Evolutionary conservation across 1,140 invertebrate species (phyloP).

Genomic region (Drosophila sechellia): DNA sequence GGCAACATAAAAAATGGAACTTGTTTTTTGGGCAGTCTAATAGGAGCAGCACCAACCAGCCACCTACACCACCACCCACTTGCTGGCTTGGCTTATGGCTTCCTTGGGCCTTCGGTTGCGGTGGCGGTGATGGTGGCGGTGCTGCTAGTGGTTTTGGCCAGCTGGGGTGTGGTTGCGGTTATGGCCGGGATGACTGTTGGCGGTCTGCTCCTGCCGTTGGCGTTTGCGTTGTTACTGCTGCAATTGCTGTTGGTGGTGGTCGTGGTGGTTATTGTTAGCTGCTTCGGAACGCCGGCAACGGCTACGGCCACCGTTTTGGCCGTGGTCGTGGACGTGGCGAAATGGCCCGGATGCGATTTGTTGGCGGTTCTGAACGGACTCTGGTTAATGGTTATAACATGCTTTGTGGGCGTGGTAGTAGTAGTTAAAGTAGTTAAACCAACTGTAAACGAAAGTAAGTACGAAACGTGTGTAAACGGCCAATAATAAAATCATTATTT

Average conservation of each 20-base stretch:
- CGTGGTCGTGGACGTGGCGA: constrained; percentile 45
- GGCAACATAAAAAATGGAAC: constrained; percentile 28
- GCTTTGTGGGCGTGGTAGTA: constrained; percentile 77
- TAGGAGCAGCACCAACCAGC: constrained; percentile 2
- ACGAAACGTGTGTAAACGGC: constrained; percentile 70
- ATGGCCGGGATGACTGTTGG: constrained; percentile 18
- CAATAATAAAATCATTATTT: constrained; percentile 53
- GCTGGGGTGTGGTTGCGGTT: constrained; percentile 14
- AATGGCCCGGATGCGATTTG: constrained; percentile 44
- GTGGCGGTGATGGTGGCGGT: constrained; percentile 6
- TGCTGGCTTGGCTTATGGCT: constrained; percentile 33
- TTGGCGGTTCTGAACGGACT: constrained; percentile 61
- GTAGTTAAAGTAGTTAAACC: constrained; percentile 70
- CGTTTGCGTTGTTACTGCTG: constrained; percentile 14
- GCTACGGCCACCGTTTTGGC: constrained; percentile 52
- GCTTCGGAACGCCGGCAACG: constrained; percentile 19
- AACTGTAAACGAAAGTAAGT: constrained; percentile 83
- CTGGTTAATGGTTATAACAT: constrained; percentile 82
- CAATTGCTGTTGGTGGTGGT: constrained; percentile 22
- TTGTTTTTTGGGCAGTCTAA: constrained; percentile 12
- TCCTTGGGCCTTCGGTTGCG: constrained; percentile 20
- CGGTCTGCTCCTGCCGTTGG: constrained; percentile 21
- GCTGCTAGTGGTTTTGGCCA: constrained; percentile 18
- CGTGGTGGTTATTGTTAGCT: constrained; percentile 33
- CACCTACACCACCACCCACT: constrained; percentile 1